phyloP scores from a whole-genome alignment of 92 coral and sea anemone genomes.

The Heteractis magnifica region DNA sequence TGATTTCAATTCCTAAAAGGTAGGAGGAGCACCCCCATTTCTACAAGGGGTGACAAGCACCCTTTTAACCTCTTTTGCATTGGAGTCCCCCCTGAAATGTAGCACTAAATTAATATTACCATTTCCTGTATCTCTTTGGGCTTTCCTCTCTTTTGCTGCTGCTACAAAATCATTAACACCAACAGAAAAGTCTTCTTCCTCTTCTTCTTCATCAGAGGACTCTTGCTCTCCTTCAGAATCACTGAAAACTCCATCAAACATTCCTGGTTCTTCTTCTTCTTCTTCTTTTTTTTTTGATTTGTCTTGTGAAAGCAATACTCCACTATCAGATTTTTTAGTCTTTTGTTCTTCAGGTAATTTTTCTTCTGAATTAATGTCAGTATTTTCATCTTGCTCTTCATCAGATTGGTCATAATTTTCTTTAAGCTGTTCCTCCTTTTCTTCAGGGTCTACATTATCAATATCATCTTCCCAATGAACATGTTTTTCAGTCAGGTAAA shows the following conservation, averaged over 20 bases:
- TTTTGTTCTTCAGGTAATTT: neutral
- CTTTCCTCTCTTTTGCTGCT: conserved; percentile 62
- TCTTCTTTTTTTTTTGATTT: conserved; percentile 1
- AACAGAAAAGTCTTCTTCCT: conserved; percentile 77
- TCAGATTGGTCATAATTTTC: conserved; percentile 2
- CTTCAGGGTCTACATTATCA: neutral
- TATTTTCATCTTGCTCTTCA: conserved; percentile 8
- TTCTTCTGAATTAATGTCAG: neutral
- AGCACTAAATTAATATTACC: conserved; percentile 23
- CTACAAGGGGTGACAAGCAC: neutral
- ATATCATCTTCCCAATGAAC: conserved; percentile 38
- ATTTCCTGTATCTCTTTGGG: conserved; percentile 51
- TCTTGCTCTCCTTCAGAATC: conserved; percentile 77
- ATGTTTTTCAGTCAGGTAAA: conserved; percentile 43
- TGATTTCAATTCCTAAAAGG: too few relatives aligned
- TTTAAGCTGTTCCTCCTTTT: neutral
- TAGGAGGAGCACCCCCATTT: too few relatives aligned
- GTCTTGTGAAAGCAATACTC: conserved; percentile 9
- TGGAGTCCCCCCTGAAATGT: neutral
- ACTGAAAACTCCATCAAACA: conserved; percentile 84
- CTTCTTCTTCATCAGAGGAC: conserved; percentile 77
- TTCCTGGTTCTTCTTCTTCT: conserved; percentile 59
- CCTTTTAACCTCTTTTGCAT: too few relatives aligned
- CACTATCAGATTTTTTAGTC: conserved; percentile 43
- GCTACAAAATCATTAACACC: conserved; percentile 74